Conservation (phyloP, 2,113 vertebrate genomes). For the Nothobranchius kuhntae region DNA sequence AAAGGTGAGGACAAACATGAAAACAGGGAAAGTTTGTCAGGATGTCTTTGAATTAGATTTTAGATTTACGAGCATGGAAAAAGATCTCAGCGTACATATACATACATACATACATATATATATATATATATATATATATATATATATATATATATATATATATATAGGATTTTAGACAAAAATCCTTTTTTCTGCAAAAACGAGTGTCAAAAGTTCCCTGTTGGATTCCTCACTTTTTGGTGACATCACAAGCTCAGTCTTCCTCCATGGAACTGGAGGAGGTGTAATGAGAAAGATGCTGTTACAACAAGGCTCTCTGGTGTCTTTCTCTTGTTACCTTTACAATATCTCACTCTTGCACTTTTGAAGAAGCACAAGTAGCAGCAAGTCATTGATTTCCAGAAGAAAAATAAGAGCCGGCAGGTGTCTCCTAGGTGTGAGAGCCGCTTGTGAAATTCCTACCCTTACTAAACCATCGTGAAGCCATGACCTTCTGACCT, state of each 20-base stretch:
- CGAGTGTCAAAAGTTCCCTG: too few relatives aligned
- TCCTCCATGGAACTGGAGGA: background rate
- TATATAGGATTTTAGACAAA: background rate
- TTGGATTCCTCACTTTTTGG: background rate
- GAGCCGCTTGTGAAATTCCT: constrained; percentile 38
- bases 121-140: too few relatives aligned
- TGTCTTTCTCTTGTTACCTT: background rate
- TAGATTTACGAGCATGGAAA: background rate
- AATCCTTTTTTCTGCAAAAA: constrained; percentile 5
- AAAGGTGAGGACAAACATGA: background rate
- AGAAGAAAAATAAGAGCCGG: constrained; percentile 10
- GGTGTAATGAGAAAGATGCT: background rate
- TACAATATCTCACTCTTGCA: background rate
- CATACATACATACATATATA: too few relatives aligned
- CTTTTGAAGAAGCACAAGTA: too few relatives aligned
- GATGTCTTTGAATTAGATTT: background rate
- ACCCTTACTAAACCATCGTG: background rate
- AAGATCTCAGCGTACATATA: background rate
- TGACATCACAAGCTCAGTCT: background rate
- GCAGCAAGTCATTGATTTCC: background rate
- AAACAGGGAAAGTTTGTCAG: background rate
- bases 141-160: too few relatives aligned
- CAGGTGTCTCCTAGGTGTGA: background rate
- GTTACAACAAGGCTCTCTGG: background rate
- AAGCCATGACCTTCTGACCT: constrained; percentile 27